A percentile compares a stretch with the other conserved stretches of the same genome.
These are phyloP conservation scores for Gymnogyps californianus DNA, from an alignment of 2,113 vertebrate species.

Conservation along the genomic window DNA sequence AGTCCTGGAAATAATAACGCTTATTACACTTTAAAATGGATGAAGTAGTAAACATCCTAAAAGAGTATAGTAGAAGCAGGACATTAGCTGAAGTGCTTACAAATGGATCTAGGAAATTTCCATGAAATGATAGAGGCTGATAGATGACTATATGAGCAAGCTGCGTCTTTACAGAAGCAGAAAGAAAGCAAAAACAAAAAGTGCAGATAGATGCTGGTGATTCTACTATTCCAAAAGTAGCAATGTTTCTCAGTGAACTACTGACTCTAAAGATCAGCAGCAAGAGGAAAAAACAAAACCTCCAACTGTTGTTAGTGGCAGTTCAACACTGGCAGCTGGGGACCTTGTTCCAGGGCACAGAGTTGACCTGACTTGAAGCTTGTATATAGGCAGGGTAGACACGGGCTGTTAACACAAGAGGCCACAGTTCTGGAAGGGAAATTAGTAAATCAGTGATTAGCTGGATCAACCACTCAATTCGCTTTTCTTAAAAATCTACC, in stretches of 20 bases:
- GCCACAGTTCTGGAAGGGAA: background rate
- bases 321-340: background rate
- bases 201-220: background rate
- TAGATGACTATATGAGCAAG: background rate
- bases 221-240: background rate
- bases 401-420: background rate
- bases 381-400: accelerated
- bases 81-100: background rate
- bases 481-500: background rate
- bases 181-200: background rate
- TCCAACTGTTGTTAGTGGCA: background rate
- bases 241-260: background rate
- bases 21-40: background rate
- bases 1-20: background rate
- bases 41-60: background rate
- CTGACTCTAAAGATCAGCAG: background rate
- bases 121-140: background rate
- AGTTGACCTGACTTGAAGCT: accelerated
- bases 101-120: background rate
- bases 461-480: background rate
- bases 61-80: background rate
- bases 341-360: background rate
- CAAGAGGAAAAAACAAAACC: background rate
- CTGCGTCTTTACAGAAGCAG: background rate
- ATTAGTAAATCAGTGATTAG: background rate